These are phyloP conservation scores for Indicator indicator DNA, from an alignment of 2,113 vertebrate species.

Conservation along the genomic window DNA sequence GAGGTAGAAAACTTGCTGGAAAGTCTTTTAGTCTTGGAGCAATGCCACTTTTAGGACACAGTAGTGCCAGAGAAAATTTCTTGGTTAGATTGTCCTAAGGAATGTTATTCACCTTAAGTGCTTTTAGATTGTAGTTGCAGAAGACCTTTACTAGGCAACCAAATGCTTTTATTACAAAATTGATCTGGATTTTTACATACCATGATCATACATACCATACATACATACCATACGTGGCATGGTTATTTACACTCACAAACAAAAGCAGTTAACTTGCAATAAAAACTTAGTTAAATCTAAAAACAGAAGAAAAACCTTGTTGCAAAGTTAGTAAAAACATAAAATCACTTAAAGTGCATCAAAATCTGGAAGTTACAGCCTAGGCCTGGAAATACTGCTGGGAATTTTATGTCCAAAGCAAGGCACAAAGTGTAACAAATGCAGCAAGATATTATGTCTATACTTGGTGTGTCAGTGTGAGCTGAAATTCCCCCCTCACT, in stretches of 20 bases:
- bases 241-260: not conserved
- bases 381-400: not conserved
- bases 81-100: not conserved
- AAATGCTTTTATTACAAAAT: slow-evolving; percentile 2
- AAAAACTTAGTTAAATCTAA: not conserved
- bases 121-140: not conserved
- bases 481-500: too few relatives aligned
- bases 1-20: not conserved
- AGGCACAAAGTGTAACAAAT: not conserved
- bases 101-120: not conserved
- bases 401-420: not conserved
- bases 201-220: too few relatives aligned
- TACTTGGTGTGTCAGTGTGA: too few relatives aligned
- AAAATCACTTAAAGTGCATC: not conserved
- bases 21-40: not conserved
- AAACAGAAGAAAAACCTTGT: not conserved
- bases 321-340: not conserved
- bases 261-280: not conserved
- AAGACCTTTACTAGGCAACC: not conserved
- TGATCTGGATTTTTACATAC: not conserved
- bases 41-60: not conserved
- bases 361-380: not conserved
- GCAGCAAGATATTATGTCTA: accelerated
- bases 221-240: too few relatives aligned
- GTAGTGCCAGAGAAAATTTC: not conserved